Evolutionary conservation across 2,888 invertebrate genomes (phyloP).

Genomic region (Sphinx pinastri): DNA sequence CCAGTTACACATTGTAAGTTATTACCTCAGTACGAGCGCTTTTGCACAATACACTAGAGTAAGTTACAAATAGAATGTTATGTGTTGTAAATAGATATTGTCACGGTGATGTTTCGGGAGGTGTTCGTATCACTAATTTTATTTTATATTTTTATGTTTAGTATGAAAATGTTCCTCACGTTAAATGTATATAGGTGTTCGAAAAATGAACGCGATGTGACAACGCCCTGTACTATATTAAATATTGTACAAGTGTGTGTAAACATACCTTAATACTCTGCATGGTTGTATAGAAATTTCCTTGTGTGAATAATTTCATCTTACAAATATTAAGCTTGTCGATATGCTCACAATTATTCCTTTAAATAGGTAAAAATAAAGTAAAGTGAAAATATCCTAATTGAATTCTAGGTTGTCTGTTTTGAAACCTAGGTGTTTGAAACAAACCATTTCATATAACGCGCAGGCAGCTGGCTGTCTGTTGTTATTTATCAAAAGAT

Average conservation of each 20-base stretch:
- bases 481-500: constrained; percentile 38
- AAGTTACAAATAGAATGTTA: constrained; percentile 40
- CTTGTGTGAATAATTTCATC: not conserved
- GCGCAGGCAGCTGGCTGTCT: constrained; percentile 49
- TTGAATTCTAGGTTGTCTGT: not conserved
- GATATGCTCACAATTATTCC: not conserved
- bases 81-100: constrained; percentile 61
- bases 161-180: constrained; percentile 34
- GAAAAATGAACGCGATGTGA: not conserved
- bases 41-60: constrained; percentile 78
- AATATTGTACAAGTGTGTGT: not conserved
- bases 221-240: constrained; percentile 11
- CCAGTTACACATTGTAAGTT: constrained; percentile 80
- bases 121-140: constrained; percentile 8
- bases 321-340: not conserved
- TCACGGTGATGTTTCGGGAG: constrained; percentile 20
- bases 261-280: not conserved
- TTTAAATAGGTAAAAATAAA: not conserved
- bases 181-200: constrained; percentile 19
- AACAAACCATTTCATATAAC: constrained; percentile 20
- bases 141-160: constrained; percentile 24
- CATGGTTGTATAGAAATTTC: constrained; percentile 5
- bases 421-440: constrained; percentile 6
- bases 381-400: not conserved
- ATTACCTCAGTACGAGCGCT: constrained; percentile 82